phyloP scores from a whole-genome alignment of 2,797 vertebrate species.

The Prunella strophiata region DNA sequence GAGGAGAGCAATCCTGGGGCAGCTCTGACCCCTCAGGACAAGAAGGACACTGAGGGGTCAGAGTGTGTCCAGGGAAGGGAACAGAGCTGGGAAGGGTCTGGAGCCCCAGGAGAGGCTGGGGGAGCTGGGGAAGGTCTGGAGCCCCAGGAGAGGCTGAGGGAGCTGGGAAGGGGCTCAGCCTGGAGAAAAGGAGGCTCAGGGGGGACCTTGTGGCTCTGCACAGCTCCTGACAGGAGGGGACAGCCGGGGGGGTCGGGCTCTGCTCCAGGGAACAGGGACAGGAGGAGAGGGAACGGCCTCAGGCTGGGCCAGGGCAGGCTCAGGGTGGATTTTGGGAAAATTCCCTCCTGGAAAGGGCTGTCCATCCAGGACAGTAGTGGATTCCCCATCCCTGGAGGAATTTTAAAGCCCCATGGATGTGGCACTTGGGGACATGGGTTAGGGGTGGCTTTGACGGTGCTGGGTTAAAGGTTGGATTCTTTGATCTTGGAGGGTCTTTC shows the following conservation, averaged over 20 bases:
- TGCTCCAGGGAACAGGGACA: neutral
- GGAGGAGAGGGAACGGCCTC: neutral
- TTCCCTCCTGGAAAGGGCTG: neutral
- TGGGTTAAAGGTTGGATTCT: neutral
- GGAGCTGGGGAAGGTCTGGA: neutral
- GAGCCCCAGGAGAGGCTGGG: neutral
- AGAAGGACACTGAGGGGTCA: neutral
- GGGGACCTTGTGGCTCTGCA: neutral
- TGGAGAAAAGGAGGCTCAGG: neutral
- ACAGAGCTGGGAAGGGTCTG: fast-evolving
- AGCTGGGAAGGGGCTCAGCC: neutral
- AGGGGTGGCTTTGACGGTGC: neutral
- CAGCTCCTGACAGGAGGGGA: neutral
- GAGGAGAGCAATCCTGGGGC: too few relatives aligned
- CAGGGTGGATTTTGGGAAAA: neutral
- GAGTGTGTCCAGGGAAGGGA: fast-evolving
- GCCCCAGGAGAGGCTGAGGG: neutral
- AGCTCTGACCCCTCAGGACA: neutral
- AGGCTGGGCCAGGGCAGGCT: neutral
- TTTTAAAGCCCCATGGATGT: neutral
- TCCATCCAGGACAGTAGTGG: neutral
- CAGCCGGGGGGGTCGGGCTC: neutral
- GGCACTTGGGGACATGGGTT: neutral
- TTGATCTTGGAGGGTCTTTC: neutral
- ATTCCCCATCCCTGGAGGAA: too few relatives aligned